Base-by-base conservation (phyloP, 2,113 vertebrate genomes). In the Salvelinus alpinus region DNA sequence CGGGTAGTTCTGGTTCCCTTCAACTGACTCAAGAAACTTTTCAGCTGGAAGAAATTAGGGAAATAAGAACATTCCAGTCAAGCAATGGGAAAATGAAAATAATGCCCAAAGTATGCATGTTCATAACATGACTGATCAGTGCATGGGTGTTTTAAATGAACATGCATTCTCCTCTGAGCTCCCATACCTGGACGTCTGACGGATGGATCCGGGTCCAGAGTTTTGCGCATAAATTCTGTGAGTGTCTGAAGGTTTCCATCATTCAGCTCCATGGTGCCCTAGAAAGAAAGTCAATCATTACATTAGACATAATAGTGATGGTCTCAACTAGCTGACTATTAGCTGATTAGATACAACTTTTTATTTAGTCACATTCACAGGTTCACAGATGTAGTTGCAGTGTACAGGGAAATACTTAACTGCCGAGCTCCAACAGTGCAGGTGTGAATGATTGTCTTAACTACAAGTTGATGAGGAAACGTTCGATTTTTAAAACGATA, bases 1-100 rank as follows among this genome's bases (percentile, higher is more conserved):
- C 0, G 98, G 96, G 16, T 99, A 99, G 91, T 99, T 99, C 88
- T 96, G 97, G 89, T 91, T 98, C 84, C 94, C 96, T 86, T 99
- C 98, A 83, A 99, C 97, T 4, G 96, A 98, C 68, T 99, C 97
- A 0, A 99, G 95, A 92, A 97, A 99, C 90, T 99, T 99, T 70
- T 99, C 98, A 84, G 98, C 98, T 99, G 82, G 4, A 90, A 91
- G n/a, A 44, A 11, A 44, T 12, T 3, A 12, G 9, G 24, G 93
- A 66, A 60, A 13, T 69, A 47, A 29, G 13, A 47, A 27, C 20
- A 59, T 13, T 25, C 2, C 64, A 60, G 4, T 57, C 12, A 70
- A 48, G n/a, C 8, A 22, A 27, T 2, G 13, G 65, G n/a, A 18
- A 16, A 54, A 4, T 18, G 12, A 18, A 54, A 16, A 13, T 8